Evolutionary conservation across 2,113 vertebrate species (phyloP), one percentile per base, ranked within the genome.

Genomic region (Perca fluviatilis): DNA sequence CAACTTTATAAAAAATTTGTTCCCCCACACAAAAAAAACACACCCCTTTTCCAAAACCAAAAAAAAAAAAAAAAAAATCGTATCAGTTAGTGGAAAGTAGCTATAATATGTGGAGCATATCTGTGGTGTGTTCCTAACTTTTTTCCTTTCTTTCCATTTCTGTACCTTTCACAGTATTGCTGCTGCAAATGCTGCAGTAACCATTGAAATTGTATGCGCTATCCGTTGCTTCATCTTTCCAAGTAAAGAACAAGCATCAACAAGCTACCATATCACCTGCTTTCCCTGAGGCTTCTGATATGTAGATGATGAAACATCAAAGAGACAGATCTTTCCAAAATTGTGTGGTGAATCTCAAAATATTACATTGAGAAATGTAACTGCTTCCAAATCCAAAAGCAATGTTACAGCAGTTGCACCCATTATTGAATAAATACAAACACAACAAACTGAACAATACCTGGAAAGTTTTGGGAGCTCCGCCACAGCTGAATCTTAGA

Each of bases 401-500:
- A 5, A 30, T 33, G 10, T 40, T 21, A 68, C 0, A 4, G 14
- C 6, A 47, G 10, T 8, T 64, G 12, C 12, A 21, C 10, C 5
- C 3, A 43, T 46, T 27, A 15, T 49, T 21, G 7, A 21, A n/a
- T 23, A 40, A 40, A 2, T 11, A 2, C 10, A 65, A 49, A 67
- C 3, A 2, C 27, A 50, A 63, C 6, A 21, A 50, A 18, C 1
- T 11, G 1, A 61, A 51, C 0, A 27, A 30, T 96, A 99, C 98
- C 97, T 97, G 98, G 92, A 99, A 99, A 0, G 88, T 96, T 83
- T 96, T 97, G 54, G 96, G 89, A 33, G 96, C 88, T 69, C 98
- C 98, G 51, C 98, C 97, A 81, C 96, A 95, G 88, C 87, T 99
- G 93, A 98, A 99, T 88, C 95, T 96, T 65, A 99, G 86, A 23